Evolutionary conservation across 2,888 invertebrate genomes (phyloP), one percentile per base, ranked within the genome.

Genomic region (Coecobrya sp.): DNA sequence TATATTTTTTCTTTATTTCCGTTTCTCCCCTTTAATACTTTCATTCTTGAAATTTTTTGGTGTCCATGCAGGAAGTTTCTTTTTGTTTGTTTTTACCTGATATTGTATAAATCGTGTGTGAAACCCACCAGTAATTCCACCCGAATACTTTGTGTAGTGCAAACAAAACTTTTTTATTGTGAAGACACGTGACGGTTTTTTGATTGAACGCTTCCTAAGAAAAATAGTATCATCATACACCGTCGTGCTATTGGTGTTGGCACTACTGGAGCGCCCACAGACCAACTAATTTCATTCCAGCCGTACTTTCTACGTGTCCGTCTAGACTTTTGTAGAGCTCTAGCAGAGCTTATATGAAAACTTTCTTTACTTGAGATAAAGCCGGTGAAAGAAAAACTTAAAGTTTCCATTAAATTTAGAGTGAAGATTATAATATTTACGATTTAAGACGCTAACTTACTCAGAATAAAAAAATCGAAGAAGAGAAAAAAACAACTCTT

Each of bases 381-480:
- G n/a, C 84, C 25, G 81, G 30, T 22, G 42, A 73, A 73, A 79
- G 13, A 45, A 25, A 70, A 70, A 36, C n/a, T 55, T 70, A 13
- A 68, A 82, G 89, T 84, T 84, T 89, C 84, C 84, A 89, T 89
- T 89, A 84, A 89, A 89, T 89, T 84, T 84, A 73, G 84, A 52
- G 81, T 68, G 81, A 84, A 73, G 52, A 82, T 70, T 49, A 89
- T 68, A 79, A 81, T 89, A 89, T 79, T 82, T 59, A 62, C 49
- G 0, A 1, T 45, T 49, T 86, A 27, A 42, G 65, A 68, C 11
- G 84, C 22, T 11, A 25, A 49, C 25, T 79, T 73, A 59, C 42
- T 42, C 5, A 27, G 52, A 22, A 81, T 16, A 19, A 45, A 42
- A 59, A 55, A 62, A 2, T 81, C n/a, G n/a, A n/a, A n/a, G 81